A percentile compares a stretch with the other conserved stretches of the same genome.
Conservation (phyloP, 2,888 invertebrate genomes). For the Schrankia costaestrigalis region DNA sequence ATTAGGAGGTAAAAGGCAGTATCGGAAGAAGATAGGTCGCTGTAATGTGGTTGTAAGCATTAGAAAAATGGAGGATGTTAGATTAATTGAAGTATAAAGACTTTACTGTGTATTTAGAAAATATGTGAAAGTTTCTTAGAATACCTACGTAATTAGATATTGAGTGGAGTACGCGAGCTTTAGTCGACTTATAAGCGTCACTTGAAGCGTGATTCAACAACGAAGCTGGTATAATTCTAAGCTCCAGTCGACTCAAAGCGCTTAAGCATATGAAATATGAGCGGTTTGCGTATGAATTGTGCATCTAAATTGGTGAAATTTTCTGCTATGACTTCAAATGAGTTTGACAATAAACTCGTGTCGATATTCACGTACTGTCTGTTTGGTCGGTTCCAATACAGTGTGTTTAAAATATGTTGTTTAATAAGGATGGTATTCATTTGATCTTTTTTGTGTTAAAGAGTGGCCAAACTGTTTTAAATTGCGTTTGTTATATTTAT, state of each 20-base stretch:
- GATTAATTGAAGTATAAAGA: slow-evolving; percentile 24
- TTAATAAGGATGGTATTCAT: no score
- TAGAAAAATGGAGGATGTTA: slow-evolving; percentile 13
- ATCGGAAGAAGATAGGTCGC: slow-evolving; percentile 19
- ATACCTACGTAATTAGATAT: slow-evolving; percentile 22
- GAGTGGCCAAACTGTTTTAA: no score
- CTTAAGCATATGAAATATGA: slow-evolving; percentile 34
- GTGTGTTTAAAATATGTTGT: no score
- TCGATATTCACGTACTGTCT: no score
- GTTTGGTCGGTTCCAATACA: no score
- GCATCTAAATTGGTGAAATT: slow-evolving; percentile 23
- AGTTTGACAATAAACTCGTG: no score
- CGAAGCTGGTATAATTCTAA: slow-evolving; percentile 33
- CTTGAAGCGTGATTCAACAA: slow-evolving; percentile 31
- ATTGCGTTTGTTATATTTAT: no score
- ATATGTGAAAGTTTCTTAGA: slow-evolving; percentile 10
- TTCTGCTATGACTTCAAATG: slow-evolving; percentile 13
- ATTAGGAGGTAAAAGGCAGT: slow-evolving; percentile 23
- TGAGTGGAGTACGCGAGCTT: slow-evolving; percentile 14
- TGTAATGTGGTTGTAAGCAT: slow-evolving; percentile 28
- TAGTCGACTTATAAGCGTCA: slow-evolving; percentile 29
- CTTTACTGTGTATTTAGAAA: slow-evolving; percentile 16
- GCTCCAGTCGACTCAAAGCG: slow-evolving; percentile 30
- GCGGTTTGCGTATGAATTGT: slow-evolving; percentile 30
- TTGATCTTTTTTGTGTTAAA: no score